Percentiles rank a stretch among this genome's conserved stretches.
Evolutionary conservation across 2,113 vertebrate genomes (phyloP).

Genomic region (Capra hircus): DNA sequence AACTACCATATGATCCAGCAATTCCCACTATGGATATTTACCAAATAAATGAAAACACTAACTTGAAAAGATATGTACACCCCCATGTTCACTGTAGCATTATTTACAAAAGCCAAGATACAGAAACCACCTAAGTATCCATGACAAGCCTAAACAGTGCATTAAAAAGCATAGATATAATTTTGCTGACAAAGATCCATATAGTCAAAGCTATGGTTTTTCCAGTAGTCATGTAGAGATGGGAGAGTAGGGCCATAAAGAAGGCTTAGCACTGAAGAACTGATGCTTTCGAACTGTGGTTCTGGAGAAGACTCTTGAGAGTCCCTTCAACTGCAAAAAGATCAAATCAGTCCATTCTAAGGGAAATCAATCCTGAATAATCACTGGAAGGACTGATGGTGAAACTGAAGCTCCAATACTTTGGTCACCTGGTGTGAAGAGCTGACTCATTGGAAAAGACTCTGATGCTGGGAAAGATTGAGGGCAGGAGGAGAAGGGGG

Average conservation of each 20-base stretch:
- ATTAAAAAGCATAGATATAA: not conserved
- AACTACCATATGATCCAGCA: not conserved
- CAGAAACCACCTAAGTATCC: not conserved
- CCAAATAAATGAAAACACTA: not conserved
- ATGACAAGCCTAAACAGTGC: not conserved
- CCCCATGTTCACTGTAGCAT: not conserved
- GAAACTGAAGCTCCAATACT: not conserved
- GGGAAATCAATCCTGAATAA: not conserved
- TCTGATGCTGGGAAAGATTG: not conserved
- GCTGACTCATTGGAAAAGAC: not conserved
- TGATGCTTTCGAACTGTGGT: not conserved
- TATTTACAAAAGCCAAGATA: not conserved
- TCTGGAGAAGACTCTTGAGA: not conserved
- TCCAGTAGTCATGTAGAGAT: not conserved
- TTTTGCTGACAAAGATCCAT: not conserved
- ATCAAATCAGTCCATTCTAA: not conserved
- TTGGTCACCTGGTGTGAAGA: not conserved
- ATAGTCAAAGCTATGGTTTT: not conserved
- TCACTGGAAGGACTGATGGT: not conserved
- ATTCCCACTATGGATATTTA: not conserved
- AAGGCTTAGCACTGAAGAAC: not conserved
- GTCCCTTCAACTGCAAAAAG: not conserved
- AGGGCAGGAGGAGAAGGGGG: not conserved
- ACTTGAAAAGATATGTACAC: not conserved
- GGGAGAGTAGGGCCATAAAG: not conserved